A percentile compares a stretch with the other conserved stretches of the same genome.
Conservation (phyloP, 2,888 invertebrate genomes). For the Girardia tigrina region DNA sequence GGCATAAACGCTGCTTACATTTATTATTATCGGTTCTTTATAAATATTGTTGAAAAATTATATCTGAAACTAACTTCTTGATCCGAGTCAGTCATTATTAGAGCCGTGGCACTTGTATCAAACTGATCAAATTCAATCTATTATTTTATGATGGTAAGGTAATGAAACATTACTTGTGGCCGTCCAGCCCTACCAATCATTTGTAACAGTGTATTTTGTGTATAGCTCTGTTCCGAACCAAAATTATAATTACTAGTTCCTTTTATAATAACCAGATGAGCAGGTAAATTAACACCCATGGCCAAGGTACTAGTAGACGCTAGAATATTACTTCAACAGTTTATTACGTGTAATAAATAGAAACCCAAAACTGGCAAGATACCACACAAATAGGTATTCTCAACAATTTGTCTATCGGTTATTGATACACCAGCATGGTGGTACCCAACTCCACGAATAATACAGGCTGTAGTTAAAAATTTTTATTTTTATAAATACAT, state of each 20-base stretch:
- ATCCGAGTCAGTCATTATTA: conserved; percentile 62
- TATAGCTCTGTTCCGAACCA: conserved; percentile 59
- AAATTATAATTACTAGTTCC: conserved; percentile 62
- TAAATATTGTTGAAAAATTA: too few relatives aligned
- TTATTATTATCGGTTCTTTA: too few relatives aligned
- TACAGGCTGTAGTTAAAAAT: conserved; percentile 49
- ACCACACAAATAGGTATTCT: conserved; percentile 62
- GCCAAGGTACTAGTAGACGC: conserved; percentile 55
- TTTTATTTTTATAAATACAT: background rate
- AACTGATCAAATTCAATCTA: conserved; percentile 54
- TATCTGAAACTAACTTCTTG: conserved; percentile 59
- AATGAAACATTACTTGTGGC: conserved; percentile 51
- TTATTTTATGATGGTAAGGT: background rate
- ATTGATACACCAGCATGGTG: conserved; percentile 91
- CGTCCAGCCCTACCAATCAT: conserved; percentile 72
- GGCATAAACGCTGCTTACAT: too few relatives aligned
- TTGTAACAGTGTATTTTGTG: conserved; percentile 62
- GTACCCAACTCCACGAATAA: conserved; percentile 66
- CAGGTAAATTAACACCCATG: conserved; percentile 70
- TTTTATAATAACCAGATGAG: conserved; percentile 67
- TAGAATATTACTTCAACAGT: conserved; percentile 37
- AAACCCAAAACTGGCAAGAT: conserved; percentile 58
- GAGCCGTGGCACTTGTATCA: conserved; percentile 62
- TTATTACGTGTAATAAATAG: background rate
- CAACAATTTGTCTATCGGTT: conserved; percentile 63